A percentile compares a stretch with the other conserved stretches of the same genome.
Conservation (phyloP, 1,140 invertebrate species). For the Eciton burchellii region DNA sequence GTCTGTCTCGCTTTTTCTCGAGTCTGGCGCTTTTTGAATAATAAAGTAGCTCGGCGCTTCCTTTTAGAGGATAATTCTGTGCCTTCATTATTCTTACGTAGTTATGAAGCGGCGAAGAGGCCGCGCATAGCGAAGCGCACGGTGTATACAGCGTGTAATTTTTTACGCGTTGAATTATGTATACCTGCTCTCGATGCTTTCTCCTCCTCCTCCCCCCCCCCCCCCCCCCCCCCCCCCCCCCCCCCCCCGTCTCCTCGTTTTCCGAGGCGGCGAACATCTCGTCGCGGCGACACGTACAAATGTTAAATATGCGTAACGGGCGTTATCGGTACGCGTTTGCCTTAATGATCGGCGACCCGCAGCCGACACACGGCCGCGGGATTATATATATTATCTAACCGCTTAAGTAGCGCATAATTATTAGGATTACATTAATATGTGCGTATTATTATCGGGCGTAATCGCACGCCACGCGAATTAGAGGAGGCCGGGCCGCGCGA, state of each 20-base stretch:
- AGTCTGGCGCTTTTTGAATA: too few species aligned
- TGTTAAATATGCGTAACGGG: constrained; percentile 42
- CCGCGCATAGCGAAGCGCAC: too few species aligned
- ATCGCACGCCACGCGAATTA: constrained; percentile 34
- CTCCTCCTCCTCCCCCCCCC: neutral
- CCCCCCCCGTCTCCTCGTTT: too few species aligned
- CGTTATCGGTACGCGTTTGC: constrained; percentile 17
- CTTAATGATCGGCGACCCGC: constrained; percentile 27
- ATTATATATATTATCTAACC: constrained; percentile 55
- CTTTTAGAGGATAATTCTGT: too few species aligned
- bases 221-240: too few species aligned
- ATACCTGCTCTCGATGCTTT: neutral
- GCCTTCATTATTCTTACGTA: too few species aligned
- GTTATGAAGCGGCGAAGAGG: too few species aligned
- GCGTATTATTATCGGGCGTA: constrained; percentile 41
- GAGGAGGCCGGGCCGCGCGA: constrained; percentile 10
- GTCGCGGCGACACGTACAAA: constrained; percentile 22
- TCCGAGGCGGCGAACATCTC: neutral
- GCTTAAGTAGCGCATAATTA: constrained; percentile 21
- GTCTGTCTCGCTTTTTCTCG: too few species aligned
- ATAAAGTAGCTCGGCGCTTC: too few species aligned
- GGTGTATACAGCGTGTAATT: too few species aligned
- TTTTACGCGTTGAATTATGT: too few species aligned
- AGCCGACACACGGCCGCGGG: constrained; percentile 1
- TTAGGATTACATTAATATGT: constrained; percentile 52